Evolutionary conservation across 1,140 invertebrate species (phyloP).

Genomic region (Lordiphosa stackelbergi): DNA sequence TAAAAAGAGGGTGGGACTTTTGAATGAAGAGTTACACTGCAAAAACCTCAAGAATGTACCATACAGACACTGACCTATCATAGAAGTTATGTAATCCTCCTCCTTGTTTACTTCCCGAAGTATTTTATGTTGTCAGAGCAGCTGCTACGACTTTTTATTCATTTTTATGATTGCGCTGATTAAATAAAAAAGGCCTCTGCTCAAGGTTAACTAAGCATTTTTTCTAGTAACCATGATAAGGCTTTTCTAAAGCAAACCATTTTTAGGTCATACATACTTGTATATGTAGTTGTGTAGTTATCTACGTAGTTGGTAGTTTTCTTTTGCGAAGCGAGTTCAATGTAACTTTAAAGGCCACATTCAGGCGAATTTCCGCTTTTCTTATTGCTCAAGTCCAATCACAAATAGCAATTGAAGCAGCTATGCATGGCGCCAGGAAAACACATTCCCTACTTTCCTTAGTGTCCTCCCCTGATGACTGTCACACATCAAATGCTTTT

Average conservation of each 20-base stretch:
- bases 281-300: too few relatives aligned
- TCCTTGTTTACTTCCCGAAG: neutral
- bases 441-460: conserved; percentile 6
- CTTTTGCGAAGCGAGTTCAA: conserved; percentile 24
- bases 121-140: neutral
- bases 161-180: conserved; percentile 1
- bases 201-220: conserved; percentile 18
- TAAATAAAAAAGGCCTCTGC: conserved; percentile 2
- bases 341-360: conserved; percentile 31
- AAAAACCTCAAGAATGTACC: too few relatives aligned
- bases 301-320: neutral
- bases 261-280: neutral
- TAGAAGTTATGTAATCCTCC: neutral
- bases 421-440: conserved; percentile 27
- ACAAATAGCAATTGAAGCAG: conserved; percentile 12
- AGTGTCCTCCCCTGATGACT: neutral
- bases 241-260: neutral
- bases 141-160: neutral
- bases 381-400: conserved; percentile 49
- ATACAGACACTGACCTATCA: neutral
- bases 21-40: too few relatives aligned
- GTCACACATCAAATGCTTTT: conserved; percentile 44
- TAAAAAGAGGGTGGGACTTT: too few relatives aligned
- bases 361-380: conserved; percentile 39
- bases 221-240: conserved; percentile 14